phyloP scores from a whole-genome alignment of 1,140 invertebrate species.

The Conus ventricosus region DNA sequence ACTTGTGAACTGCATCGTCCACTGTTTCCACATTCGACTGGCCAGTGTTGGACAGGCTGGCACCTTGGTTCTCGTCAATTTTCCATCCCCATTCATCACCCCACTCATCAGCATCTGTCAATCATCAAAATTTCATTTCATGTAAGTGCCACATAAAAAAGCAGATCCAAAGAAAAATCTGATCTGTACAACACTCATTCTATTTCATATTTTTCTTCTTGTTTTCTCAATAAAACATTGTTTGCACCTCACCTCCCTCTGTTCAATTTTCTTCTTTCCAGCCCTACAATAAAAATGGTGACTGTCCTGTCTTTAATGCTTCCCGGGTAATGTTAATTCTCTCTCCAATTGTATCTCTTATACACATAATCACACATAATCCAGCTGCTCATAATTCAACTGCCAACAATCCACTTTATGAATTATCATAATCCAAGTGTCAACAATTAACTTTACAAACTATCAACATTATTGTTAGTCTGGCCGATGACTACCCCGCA shows the following conservation, averaged over 20 bases:
- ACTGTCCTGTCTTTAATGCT: too few relatives aligned
- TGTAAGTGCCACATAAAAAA: neutral
- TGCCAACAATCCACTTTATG: too few relatives aligned
- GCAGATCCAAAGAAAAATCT: neutral
- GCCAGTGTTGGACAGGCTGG: slow-evolving; percentile 41
- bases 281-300: too few relatives aligned
- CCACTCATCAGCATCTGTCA: slow-evolving; percentile 55
- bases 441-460: too few relatives aligned
- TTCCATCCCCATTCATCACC: slow-evolving; percentile 67
- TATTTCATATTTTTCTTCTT: neutral
- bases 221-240: neutral
- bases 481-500: too few relatives aligned
- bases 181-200: neutral
- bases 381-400: too few relatives aligned
- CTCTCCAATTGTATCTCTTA: too few relatives aligned
- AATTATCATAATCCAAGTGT: too few relatives aligned
- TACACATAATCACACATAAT: too few relatives aligned
- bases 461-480: too few relatives aligned
- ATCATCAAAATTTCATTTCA: neutral
- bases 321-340: too few relatives aligned
- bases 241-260: neutral
- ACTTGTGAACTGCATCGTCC: slow-evolving; percentile 70
- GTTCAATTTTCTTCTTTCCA: too few relatives aligned
- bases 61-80: slow-evolving; percentile 58
- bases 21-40: slow-evolving; percentile 44